Base-by-base conservation (phyloP, 2,113 vertebrate species). In the Xenopus borealis region DNA sequence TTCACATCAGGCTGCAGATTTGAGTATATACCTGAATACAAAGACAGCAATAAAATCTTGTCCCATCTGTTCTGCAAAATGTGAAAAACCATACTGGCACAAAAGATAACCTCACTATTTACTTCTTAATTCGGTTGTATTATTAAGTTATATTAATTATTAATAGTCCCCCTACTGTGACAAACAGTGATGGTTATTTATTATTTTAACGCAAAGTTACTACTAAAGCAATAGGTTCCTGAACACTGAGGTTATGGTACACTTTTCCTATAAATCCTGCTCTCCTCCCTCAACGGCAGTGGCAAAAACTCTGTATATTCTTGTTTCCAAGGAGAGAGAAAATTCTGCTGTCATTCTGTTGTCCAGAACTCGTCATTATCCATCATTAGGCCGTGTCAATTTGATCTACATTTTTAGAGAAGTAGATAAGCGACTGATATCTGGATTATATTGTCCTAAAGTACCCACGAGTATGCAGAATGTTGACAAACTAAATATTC, bases 241-340 rank as follows among this genome's bases (percentile, higher is more conserved):
- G 33, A 40, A 40, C 2, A 40, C 64, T 69, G 66, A 76, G 69
- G 73, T 20, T n/a, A 13, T 30, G 62, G 23, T 75, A 19, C n/a
- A 2, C 72, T 78, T 69, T 62, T 79, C 46, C 11, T 45, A 57
- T 83, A 73, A 76, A 67, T 85, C 75, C 23, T 17, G 23, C 79
- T 66, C 44, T 68, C n/a, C 17, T 80, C 46, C 33, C 33, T 40
- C 33, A 40, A 4, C 8, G 3, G 8, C 59, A 55, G 10, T 71
- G 58, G 70, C 78, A 69, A 18, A 62, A 53, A 46, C 27, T 83
- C 76, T 62, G 18, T 64, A 76, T 75, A 3, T 78, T 47, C 11
- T 46, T n/a, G 4, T 27, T 72, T 62, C n/a, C 23, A 12, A 75
- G 61, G 66, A 46, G 47, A 52, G 47, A 78, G 50, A 68, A 47